Evolutionary conservation across 2,888 invertebrate species (phyloP).

Genomic region (Meloe dianella): DNA sequence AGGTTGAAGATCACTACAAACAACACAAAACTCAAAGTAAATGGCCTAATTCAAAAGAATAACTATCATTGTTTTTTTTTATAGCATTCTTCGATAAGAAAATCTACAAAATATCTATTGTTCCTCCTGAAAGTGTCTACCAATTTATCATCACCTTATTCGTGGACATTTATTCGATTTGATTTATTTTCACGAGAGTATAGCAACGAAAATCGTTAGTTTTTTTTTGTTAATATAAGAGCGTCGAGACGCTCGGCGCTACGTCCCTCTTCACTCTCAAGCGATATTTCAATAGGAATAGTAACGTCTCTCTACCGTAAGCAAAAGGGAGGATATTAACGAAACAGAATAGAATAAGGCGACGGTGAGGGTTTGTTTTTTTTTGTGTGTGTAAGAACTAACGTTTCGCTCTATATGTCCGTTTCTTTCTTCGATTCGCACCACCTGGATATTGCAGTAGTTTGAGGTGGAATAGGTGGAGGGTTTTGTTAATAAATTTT

Average conservation of each 20-base stretch:
- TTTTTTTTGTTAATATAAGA: too few species aligned
- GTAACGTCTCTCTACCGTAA: not conserved
- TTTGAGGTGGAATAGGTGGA: not conserved
- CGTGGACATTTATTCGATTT: not conserved
- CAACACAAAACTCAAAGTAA: not conserved
- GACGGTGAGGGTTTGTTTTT: not conserved
- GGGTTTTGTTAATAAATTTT: not conserved
- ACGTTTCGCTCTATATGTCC: not conserved
- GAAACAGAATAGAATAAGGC: not conserved
- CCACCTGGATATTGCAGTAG: conserved; percentile 7
- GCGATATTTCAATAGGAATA: not conserved
- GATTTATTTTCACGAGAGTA: not conserved
- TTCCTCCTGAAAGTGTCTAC: not conserved
- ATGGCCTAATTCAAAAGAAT: not conserved
- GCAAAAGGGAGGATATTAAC: not conserved
- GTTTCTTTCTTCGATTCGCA: not conserved
- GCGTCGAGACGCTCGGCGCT: not conserved
- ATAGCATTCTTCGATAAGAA: not conserved
- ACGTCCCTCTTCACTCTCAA: not conserved
- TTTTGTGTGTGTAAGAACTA: too few species aligned
- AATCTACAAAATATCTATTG: not conserved
- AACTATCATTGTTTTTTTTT: not conserved
- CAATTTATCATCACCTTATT: not conserved
- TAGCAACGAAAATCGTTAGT: too few species aligned
- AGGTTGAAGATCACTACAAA: conserved; percentile 9